Percentiles rank a stretch among this genome's conserved stretches.
Evolutionary conservation across 2,888 invertebrate genomes (phyloP).

Genomic region (Trachelus tabidus): DNA sequence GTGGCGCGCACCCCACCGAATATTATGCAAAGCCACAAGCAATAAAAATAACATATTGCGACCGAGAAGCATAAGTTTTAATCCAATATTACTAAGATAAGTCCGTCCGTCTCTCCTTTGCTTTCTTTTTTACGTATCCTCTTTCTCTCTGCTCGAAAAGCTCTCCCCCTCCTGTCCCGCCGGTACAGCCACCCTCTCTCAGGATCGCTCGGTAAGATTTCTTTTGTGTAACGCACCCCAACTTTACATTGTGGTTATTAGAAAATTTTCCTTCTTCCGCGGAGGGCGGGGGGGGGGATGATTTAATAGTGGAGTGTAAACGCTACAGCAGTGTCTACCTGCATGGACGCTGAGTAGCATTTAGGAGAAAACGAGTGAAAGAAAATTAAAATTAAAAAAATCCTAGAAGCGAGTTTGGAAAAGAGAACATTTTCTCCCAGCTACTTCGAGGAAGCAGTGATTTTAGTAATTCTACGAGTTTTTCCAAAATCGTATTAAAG

Average conservation of each 20-base stretch:
- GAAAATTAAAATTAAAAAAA: too few species aligned
- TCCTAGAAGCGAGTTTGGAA: too few species aligned
- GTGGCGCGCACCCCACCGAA: slow-evolving; percentile 40
- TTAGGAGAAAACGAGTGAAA: too few species aligned
- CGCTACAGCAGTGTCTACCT: too few species aligned
- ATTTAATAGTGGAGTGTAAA: slow-evolving; percentile 29
- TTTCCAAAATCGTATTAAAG: too few species aligned
- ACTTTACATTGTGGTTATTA: slow-evolving; percentile 65
- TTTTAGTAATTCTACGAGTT: too few species aligned
- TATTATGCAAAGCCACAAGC: slow-evolving; percentile 66
- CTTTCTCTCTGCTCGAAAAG: neutral
- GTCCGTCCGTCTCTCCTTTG: slow-evolving; percentile 37
- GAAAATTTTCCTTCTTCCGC: slow-evolving; percentile 56
- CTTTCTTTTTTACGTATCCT: slow-evolving; percentile 5
- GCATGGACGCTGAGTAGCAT: too few species aligned
- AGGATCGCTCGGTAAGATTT: slow-evolving; percentile 50
- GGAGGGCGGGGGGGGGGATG: slow-evolving; percentile 26
- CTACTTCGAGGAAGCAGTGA: too few species aligned
- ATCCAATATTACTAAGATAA: slow-evolving; percentile 67
- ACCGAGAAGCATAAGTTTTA: slow-evolving; percentile 65
- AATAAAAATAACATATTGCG: slow-evolving; percentile 67
- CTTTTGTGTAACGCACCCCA: slow-evolving; percentile 63
- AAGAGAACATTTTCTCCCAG: too few species aligned
- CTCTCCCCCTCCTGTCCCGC: too few species aligned
- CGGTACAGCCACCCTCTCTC: neutral